Conservation (phyloP, 2,113 vertebrate genomes). For the Aegithalos caudatus region DNA sequence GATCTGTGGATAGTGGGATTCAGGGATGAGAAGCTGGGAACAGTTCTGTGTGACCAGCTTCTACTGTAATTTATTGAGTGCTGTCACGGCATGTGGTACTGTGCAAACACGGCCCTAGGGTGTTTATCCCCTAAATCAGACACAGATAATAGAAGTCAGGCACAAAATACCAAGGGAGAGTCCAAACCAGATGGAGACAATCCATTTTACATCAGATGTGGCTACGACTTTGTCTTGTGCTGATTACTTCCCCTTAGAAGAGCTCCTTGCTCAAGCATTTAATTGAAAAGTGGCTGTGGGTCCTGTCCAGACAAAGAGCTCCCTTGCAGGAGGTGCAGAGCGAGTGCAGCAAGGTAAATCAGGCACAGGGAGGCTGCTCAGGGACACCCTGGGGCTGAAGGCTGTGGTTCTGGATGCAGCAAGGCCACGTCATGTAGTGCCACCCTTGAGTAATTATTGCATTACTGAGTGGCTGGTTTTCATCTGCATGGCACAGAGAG, state of each 20-base stretch:
- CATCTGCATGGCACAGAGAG: background rate
- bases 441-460: background rate
- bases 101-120: slow-evolving; percentile 25
- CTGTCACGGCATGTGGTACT: slow-evolving; percentile 17
- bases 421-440: background rate
- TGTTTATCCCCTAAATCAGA: slow-evolving; percentile 53
- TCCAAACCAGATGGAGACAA: slow-evolving; percentile 25
- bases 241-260: background rate
- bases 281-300: background rate
- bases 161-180: slow-evolving; percentile 21
- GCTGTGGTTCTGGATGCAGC: background rate
- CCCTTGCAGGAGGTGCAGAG: background rate
- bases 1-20: background rate
- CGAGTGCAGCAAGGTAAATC: background rate
- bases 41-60: background rate
- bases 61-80: slow-evolving; percentile 26
- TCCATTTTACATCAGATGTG: slow-evolving; percentile 14
- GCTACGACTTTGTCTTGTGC: background rate
- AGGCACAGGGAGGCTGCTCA: background rate
- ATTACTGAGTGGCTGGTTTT: background rate
- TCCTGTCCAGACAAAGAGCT: background rate
- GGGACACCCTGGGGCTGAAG: background rate
- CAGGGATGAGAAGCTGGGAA: background rate
- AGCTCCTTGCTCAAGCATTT: background rate
- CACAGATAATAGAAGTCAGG: slow-evolving; percentile 41